These are phyloP conservation scores for Drosophila demipolita DNA, from an alignment of 2,888 invertebrate species.

Conservation along the genomic window DNA sequence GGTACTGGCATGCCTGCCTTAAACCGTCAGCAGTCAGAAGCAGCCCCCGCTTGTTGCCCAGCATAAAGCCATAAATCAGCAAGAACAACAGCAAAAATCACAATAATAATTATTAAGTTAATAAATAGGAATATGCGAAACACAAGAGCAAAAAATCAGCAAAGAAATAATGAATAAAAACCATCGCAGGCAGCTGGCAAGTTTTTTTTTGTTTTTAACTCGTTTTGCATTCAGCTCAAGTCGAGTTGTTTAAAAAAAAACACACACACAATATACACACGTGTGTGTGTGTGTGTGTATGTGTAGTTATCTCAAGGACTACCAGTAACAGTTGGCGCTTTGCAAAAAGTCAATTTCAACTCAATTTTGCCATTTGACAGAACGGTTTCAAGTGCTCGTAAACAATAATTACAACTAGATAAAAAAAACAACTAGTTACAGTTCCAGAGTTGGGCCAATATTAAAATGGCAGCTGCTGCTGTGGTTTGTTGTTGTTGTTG, in stretches of 20 bases:
- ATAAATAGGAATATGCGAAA: constrained; percentile 24
- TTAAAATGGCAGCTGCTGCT: neutral
- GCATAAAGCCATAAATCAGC: constrained; percentile 51
- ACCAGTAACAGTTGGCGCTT: constrained; percentile 48
- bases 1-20: neutral
- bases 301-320: constrained; percentile 61
- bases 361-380: constrained; percentile 50
- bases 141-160: constrained; percentile 16
- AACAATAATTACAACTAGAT: constrained; percentile 29
- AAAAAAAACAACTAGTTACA: neutral
- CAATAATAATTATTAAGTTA: constrained; percentile 8
- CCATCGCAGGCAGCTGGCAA: constrained; percentile 23
- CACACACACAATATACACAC: neutral
- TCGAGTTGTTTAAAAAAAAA: constrained; percentile 4
- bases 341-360: constrained; percentile 23
- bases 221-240: constrained; percentile 42
- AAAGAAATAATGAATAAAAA: constrained; percentile 35
- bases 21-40: constrained; percentile 1
- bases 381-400: constrained; percentile 43
- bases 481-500: neutral
- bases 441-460: constrained; percentile 18
- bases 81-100: neutral
- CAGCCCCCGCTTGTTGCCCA: constrained; percentile 29
- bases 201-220: constrained; percentile 23
- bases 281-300: constrained; percentile 6